Base-by-base conservation (phyloP, 2,113 vertebrate species). In the Syngnathus scovelli region DNA sequence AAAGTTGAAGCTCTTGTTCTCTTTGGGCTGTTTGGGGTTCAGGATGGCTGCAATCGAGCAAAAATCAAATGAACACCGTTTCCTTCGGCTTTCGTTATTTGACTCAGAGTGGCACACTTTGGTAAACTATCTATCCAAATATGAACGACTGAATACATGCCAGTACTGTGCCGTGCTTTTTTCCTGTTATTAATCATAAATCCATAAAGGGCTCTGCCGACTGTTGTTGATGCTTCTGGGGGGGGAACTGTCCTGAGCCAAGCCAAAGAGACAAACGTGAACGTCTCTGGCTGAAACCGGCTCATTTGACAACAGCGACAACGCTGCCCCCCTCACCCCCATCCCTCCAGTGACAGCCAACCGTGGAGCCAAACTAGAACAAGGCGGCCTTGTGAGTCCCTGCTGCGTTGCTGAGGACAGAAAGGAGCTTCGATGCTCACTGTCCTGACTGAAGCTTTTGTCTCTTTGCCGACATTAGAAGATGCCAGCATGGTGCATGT, bases 1-100 rank as follows among this genome's bases (percentile, higher is more conserved):
- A 48, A 99, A 99, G 89, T 94, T 99, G 92, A 99, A 99, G 89
- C 96, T 98, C 84, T 99, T 99, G 74, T 94, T 96, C 88, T 99
- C 97, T 90, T 99, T 99, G 3, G 97, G 97, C 68, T 95, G 95
- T 82, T 99, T 98, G 8, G 97, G 97, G 77, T 99, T 99, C 76
- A 97, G 63, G 70, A 99, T 99, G 37, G 96, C 97, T 99, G 2
- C 60, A 84, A 85, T 43, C 84, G 68, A 39, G 37, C 10, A 66
- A 49, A 48, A 66, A 51, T 33, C 27, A 33, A 33, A 33, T 33
- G 27, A 33, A 33, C 27, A 33, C 3, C 27, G 16, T 61, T n/a
- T 61, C 8, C 18, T 19, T 51, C n/a, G 1, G 16, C 46, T 16
- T 48, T 48, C 8, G 18, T 55, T 11, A 48, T 55, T 55, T 13